Evolutionary conservation across 2,888 invertebrate species (phyloP).

Genomic region (Eupithecia dodoneata): DNA sequence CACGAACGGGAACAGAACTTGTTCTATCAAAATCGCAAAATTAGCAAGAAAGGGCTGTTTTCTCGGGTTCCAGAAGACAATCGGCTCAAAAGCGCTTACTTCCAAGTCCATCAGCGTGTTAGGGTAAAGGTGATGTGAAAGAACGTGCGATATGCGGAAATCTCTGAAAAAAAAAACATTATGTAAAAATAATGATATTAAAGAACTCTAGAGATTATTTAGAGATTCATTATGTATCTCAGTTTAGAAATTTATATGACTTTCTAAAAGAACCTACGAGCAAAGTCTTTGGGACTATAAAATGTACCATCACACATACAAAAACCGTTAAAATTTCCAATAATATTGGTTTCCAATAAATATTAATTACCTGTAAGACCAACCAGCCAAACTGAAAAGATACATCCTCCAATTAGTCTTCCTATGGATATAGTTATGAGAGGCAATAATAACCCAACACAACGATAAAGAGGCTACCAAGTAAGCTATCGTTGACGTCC

Average conservation of each 20-base stretch:
- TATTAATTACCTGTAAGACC: conserved; percentile 37
- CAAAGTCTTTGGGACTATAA: not conserved
- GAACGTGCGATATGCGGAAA: conserved; percentile 89
- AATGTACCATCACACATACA: not conserved
- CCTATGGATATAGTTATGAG: conserved; percentile 91
- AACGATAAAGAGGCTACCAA: conserved; percentile 83
- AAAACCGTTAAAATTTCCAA: not conserved
- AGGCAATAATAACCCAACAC: conserved; percentile 84
- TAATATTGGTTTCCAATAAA: not conserved
- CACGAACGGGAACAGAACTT: conserved; percentile 65
- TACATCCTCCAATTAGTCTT: conserved; percentile 37
- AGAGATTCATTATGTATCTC: not conserved
- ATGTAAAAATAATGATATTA: not conserved
- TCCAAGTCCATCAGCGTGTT: conserved; percentile 91
- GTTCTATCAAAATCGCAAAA: conserved; percentile 80
- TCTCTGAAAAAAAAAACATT: conserved; percentile 73
- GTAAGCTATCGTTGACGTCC: conserved; percentile 60
- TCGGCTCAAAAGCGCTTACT: conserved; percentile 87
- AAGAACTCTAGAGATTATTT: not conserved
- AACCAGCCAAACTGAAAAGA: conserved; percentile 28
- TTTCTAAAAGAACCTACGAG: not conserved
- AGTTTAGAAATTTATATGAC: not conserved
- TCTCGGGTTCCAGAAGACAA: conserved; percentile 87
- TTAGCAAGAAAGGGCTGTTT: conserved; percentile 78
- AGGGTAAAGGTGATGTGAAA: conserved; percentile 91